phyloP scores from a whole-genome alignment of 2,113 vertebrate genomes.

The cat (Felis catus) region DNA sequence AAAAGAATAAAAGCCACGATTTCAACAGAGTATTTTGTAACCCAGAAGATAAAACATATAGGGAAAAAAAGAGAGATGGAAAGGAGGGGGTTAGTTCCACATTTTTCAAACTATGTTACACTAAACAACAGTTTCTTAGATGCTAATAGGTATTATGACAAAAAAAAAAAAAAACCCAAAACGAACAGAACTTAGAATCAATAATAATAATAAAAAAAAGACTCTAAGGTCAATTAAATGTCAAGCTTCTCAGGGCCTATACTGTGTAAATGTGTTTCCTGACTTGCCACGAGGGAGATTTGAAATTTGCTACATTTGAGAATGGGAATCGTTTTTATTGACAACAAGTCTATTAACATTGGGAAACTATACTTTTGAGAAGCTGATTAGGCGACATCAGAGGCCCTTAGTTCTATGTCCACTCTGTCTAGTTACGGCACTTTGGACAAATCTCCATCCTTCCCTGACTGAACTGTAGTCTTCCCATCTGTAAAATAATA shows the following conservation, averaged over 20 bases:
- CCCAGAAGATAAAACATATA: neutral
- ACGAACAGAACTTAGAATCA: neutral
- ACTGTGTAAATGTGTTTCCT: neutral
- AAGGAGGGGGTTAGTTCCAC: neutral
- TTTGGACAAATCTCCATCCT: neutral
- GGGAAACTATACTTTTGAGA: neutral
- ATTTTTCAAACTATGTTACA: constrained; percentile 19
- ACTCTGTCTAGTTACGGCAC: neutral
- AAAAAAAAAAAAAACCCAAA: neutral
- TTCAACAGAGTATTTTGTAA: neutral
- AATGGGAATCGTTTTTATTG: neutral
- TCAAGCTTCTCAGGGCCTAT: neutral
- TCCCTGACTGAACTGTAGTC: neutral
- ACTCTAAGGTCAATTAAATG: neutral
- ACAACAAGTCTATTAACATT: neutral
- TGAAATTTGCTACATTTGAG: constrained; percentile 18
- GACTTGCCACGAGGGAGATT: neutral
- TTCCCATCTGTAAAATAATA: neutral
- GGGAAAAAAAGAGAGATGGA: neutral
- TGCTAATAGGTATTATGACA: neutral
- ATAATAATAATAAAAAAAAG: neutral
- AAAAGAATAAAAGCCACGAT: neutral
- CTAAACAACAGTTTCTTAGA: neutral
- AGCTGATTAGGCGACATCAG: neutral
- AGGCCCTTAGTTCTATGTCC: neutral